These are phyloP conservation scores for Palloptera scutellata DNA, from an alignment of 2,888 invertebrate genomes.

Conservation along the genomic window DNA sequence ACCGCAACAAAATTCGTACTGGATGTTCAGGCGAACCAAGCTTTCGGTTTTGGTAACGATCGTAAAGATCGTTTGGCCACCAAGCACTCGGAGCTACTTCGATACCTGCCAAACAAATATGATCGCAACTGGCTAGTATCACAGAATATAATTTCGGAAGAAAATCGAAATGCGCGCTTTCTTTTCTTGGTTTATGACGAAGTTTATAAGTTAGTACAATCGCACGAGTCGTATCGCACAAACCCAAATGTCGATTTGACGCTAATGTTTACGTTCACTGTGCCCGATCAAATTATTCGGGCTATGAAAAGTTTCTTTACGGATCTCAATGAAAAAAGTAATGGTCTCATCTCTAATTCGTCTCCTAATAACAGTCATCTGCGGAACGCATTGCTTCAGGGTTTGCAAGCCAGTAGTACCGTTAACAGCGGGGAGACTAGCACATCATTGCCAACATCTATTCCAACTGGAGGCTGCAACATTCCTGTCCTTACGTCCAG, in stretches of 20 bases:
- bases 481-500: conserved; percentile 31
- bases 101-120: conserved; percentile 71
- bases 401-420: conserved; percentile 29
- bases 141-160: conserved; percentile 69
- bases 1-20: conserved; percentile 70
- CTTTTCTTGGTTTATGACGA: conserved; percentile 71
- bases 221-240: conserved; percentile 66
- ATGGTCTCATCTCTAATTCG: conserved; percentile 62
- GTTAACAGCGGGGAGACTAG: conserved; percentile 1
- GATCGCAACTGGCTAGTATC: conserved; percentile 73
- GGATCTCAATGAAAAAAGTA: conserved; percentile 62
- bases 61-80: conserved; percentile 70
- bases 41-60: conserved; percentile 61
- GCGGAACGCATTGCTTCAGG: conserved; percentile 59
- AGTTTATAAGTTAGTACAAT: conserved; percentile 68
- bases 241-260: conserved; percentile 61
- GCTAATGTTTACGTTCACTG: conserved; percentile 65
- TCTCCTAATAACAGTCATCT: conserved; percentile 56
- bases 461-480: conserved; percentile 4
- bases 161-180: conserved; percentile 70
- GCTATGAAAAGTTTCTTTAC: conserved; percentile 68
- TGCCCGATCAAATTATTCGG: conserved; percentile 70
- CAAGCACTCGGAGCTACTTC: conserved; percentile 73
- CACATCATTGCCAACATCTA: background rate
- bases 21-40: conserved; percentile 65